Percentiles rank a stretch among this genome's conserved stretches.
These are phyloP conservation scores for Morone saxatilis DNA, from an alignment of 2,113 vertebrate genomes.

Conservation along the genomic window DNA sequence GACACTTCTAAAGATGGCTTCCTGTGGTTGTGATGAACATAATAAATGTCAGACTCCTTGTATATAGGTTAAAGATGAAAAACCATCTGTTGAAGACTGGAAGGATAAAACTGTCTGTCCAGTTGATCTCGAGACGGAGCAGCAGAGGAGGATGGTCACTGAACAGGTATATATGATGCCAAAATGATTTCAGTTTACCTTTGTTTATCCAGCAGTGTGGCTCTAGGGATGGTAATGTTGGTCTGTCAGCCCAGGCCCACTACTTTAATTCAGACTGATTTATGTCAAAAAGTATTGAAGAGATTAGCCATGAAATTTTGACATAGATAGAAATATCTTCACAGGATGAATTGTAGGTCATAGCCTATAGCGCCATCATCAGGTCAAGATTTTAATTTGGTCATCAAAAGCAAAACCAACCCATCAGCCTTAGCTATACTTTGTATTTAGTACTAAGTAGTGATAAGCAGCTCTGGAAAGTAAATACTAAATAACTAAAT, in stretches of 20 bases:
- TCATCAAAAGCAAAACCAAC: too few species aligned
- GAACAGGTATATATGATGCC: slow-evolving; percentile 80
- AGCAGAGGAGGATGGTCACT: slow-evolving; percentile 83
- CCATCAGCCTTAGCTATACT: background rate
- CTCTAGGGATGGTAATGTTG: background rate
- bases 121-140: slow-evolving; percentile 60
- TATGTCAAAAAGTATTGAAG: too few species aligned
- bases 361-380: too few species aligned
- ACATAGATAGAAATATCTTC: too few species aligned
- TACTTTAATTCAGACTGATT: too few species aligned
- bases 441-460: background rate
- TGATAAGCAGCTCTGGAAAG: background rate
- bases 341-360: too few species aligned
- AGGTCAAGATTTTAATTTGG: too few species aligned
- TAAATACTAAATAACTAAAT: too few species aligned
- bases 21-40: slow-evolving; percentile 1
- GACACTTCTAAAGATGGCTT: background rate
- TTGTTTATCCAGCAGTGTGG: background rate
- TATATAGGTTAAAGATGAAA: slow-evolving; percentile 67
- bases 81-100: slow-evolving; percentile 28
- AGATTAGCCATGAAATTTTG: too few species aligned
- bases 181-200: too few species aligned
- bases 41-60: background rate
- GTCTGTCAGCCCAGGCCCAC: too few species aligned
- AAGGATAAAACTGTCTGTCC: slow-evolving; percentile 37